Conservation (phyloP, 2,797 vertebrate species). For the Pristis pectinata region DNA sequence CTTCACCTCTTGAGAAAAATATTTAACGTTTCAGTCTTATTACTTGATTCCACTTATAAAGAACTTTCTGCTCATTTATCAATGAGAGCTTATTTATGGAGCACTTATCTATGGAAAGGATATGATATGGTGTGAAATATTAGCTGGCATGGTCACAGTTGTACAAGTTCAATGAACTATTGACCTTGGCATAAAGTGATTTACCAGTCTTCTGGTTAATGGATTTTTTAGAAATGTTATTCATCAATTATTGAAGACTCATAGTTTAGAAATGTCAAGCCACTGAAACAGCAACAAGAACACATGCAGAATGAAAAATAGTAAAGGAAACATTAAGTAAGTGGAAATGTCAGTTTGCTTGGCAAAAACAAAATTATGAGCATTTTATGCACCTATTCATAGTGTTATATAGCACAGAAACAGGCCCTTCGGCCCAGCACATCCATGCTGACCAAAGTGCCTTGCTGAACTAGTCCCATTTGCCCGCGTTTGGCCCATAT, state of each 20-base stretch:
- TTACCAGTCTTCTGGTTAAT: background rate
- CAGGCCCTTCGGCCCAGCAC: no score
- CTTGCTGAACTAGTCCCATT: no score
- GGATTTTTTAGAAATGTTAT: background rate
- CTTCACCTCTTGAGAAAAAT: background rate
- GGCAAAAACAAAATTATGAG: background rate
- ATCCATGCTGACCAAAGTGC: no score
- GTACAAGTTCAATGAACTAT: background rate
- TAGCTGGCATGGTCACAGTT: background rate
- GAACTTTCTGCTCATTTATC: background rate
- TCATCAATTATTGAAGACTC: background rate
- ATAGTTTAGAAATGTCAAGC: background rate
- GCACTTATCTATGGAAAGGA: background rate
- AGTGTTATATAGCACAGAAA: no score
- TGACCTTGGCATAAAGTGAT: background rate
- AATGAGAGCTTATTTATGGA: background rate
- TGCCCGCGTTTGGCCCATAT: no score
- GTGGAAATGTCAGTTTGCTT: background rate
- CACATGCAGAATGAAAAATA: background rate
- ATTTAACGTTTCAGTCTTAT: background rate
- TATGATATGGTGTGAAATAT: background rate
- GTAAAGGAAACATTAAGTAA: background rate
- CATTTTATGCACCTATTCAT: background rate
- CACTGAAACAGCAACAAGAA: background rate
- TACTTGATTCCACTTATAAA: background rate